These are phyloP conservation scores for Caerostris darwini DNA, from an alignment of 1,140 invertebrate species.

Conservation along the genomic window DNA sequence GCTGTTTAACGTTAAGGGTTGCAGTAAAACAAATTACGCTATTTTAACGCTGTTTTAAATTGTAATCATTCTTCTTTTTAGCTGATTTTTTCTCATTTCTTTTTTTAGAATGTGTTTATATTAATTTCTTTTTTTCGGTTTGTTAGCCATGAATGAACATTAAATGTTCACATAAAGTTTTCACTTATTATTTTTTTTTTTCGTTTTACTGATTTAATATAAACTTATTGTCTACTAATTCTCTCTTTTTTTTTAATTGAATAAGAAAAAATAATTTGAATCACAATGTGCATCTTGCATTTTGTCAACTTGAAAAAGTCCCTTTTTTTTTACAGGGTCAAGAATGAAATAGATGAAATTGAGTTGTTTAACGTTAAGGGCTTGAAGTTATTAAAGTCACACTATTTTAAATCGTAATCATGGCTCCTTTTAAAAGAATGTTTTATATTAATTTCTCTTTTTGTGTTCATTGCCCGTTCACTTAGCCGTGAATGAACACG, in stretches of 20 bases:
- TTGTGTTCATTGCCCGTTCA: no score
- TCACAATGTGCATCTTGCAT: not conserved
- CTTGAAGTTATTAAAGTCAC: not conserved
- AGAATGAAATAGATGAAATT: not conserved
- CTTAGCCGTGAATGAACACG: no score
- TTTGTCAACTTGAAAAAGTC: not conserved
- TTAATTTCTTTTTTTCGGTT: not conserved
- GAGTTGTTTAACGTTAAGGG: not conserved
- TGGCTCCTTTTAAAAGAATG: not conserved
- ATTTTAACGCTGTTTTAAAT: no score
- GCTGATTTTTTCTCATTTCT: no score
- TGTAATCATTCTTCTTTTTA: no score
- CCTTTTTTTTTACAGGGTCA: no score
- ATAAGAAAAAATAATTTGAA: not conserved
- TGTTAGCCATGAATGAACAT: no score
- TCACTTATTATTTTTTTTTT: no score
- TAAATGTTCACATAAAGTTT: no score
- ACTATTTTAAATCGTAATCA: no score
- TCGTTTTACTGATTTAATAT: conserved; percentile 5
- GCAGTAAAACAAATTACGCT: not conserved
- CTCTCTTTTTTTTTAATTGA: not conserved
- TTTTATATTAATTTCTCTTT: not conserved
- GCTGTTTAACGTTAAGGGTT: not conserved
- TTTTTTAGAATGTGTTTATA: not conserved
- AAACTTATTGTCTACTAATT: not conserved